These are phyloP conservation scores for Rotaria sp. DNA, from an alignment of 2,888 invertebrate species.

Conservation along the genomic window DNA sequence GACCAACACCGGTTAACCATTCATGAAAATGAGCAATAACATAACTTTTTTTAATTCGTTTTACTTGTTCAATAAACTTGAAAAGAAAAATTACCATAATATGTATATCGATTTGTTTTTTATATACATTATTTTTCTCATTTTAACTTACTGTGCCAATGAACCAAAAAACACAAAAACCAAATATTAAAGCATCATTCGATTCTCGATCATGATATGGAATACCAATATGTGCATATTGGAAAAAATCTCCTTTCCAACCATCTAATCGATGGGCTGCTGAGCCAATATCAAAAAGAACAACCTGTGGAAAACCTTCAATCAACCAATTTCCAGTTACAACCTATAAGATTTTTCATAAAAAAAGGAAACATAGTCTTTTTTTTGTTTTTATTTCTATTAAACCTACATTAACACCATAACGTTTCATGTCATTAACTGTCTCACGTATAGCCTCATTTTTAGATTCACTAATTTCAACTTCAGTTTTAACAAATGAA, in stretches of 20 bases:
- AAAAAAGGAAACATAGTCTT: not conserved
- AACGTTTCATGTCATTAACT: constrained; percentile 60
- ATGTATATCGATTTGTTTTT: no score
- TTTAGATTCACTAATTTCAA: constrained; percentile 78
- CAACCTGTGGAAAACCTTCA: constrained; percentile 96
- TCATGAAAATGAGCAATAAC: constrained; percentile 94
- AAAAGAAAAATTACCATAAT: not conserved
- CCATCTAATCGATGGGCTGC: constrained; percentile 89
- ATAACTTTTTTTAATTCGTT: constrained; percentile 52
- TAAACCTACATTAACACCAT: constrained; percentile 68
- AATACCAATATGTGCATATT: constrained; percentile 65
- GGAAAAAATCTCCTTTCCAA: constrained; percentile 89
- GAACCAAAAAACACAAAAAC: constrained; percentile 87
- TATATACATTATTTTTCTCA: not conserved
- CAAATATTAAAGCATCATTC: constrained; percentile 90
- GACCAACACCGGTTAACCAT: constrained; percentile 92
- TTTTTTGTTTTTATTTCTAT: not conserved
- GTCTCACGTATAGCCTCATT: constrained; percentile 59
- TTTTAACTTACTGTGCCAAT: constrained; percentile 58
- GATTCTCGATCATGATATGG: constrained; percentile 89
- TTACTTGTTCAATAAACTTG: constrained; percentile 42
- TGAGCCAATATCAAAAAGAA: constrained; percentile 91
- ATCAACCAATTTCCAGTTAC: constrained; percentile 95
- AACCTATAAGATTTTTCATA: constrained; percentile 49
- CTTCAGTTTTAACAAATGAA: constrained; percentile 80